Conservation (phyloP, 2,797 vertebrate genomes). For the Myotis findleyi region DNA sequence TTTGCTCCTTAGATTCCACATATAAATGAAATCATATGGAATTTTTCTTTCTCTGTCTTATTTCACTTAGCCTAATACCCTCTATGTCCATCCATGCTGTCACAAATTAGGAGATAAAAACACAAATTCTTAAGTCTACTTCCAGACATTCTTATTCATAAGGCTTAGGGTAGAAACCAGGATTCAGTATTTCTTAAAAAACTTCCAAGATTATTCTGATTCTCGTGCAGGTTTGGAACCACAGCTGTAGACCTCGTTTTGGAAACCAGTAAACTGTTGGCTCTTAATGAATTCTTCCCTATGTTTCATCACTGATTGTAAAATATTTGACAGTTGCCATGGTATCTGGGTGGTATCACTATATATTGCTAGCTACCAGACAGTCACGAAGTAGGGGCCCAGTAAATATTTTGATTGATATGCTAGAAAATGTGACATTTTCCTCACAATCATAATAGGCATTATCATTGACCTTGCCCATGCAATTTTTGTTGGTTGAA, state of each 20-base stretch:
- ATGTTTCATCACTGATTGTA: neutral
- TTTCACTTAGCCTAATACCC: neutral
- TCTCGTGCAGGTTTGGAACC: neutral
- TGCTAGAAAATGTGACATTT: neutral
- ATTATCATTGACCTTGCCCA: neutral
- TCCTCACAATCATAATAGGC: neutral
- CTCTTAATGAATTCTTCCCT: neutral
- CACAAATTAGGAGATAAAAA: neutral
- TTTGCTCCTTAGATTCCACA: neutral
- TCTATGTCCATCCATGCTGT: neutral
- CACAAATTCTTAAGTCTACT: neutral
- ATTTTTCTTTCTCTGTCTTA: neutral
- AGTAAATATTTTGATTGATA: constrained; percentile 6
- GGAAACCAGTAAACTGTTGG: neutral
- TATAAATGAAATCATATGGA: neutral
- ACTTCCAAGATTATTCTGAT: neutral
- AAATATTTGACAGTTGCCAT: neutral
- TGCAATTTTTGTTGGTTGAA: neutral
- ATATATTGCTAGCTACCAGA: neutral
- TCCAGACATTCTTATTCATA: neutral
- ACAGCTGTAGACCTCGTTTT: neutral
- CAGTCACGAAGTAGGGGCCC: neutral
- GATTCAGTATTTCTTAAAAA: neutral
- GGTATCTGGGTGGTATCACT: neutral
- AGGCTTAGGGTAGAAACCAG: neutral